Percentiles rank a stretch among this genome's conserved stretches.
These are phyloP conservation scores for Heteromormyrus szaboi DNA, from an alignment of 2,797 vertebrate genomes.

Conservation along the genomic window DNA sequence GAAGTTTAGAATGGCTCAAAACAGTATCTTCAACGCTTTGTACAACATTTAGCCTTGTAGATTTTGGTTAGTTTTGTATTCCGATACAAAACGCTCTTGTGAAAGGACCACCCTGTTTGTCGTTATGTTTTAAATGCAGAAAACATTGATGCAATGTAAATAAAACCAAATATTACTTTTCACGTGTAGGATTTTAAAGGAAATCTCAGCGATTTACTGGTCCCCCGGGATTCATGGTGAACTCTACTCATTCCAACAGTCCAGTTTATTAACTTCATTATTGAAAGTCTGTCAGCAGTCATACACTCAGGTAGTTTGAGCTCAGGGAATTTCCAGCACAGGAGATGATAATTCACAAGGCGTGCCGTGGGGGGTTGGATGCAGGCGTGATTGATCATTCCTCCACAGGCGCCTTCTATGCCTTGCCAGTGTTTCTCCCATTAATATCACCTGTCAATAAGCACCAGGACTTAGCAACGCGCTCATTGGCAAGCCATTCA, in stretches of 20 bases:
- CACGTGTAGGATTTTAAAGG: not conserved
- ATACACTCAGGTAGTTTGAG: not conserved
- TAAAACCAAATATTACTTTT: not conserved
- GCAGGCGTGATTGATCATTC: conserved; percentile 22
- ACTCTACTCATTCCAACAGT: not conserved
- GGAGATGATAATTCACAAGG: not conserved
- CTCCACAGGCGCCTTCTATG: not conserved
- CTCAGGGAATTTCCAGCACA: not conserved
- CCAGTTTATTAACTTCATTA: conserved; percentile 20
- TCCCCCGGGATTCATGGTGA: not conserved
- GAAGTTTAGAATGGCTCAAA: not conserved
- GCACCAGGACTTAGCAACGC: conserved; percentile 31
- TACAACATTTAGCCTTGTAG: not conserved
- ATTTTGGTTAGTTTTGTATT: not conserved
- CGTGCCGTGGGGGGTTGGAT: not conserved
- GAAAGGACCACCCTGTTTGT: not conserved
- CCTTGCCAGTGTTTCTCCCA: conserved; percentile 34
- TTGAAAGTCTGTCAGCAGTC: conserved; percentile 15
- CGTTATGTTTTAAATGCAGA: not conserved
- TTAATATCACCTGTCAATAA: conserved; percentile 53
- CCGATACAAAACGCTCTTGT: not conserved
- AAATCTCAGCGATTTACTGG: not conserved
- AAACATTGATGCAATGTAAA: not conserved
- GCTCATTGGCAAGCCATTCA: conserved; percentile 37
- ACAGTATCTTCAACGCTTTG: not conserved